These are phyloP conservation scores for Ormyrus labotus DNA, from an alignment of 2,888 invertebrate species.

Conservation along the genomic window DNA sequence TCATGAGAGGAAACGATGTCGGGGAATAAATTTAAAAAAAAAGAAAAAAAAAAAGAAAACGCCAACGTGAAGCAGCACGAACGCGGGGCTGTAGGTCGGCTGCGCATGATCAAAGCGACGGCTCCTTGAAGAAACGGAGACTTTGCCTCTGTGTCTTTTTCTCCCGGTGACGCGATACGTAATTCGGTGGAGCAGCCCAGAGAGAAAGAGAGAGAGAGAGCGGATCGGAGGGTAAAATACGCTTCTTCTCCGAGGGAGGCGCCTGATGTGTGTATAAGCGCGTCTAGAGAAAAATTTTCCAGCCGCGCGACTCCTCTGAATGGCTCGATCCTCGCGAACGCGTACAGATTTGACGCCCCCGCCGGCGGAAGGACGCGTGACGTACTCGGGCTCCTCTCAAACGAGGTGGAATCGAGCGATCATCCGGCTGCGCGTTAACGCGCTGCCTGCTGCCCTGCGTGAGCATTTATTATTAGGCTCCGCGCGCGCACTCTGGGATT, in stretches of 20 bases:
- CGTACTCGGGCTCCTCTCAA: neutral
- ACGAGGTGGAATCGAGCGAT: conserved; percentile 9
- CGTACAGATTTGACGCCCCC: too few relatives aligned
- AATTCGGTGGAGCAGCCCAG: conserved; percentile 6
- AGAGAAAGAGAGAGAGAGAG: neutral
- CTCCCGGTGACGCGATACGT: conserved; percentile 11
- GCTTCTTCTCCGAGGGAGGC: conserved; percentile 17
- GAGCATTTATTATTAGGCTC: neutral
- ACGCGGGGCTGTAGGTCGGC: neutral
- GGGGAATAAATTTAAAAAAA: too few relatives aligned
- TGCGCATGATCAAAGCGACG: conserved; percentile 10
- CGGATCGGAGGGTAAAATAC: conserved; percentile 26
- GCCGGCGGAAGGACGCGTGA: too few relatives aligned
- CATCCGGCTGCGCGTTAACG: neutral
- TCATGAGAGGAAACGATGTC: too few relatives aligned
- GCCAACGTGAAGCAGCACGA: neutral
- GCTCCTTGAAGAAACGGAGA: neutral
- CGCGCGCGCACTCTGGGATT: neutral
- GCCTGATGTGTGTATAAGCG: neutral
- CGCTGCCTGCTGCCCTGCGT: too few relatives aligned
- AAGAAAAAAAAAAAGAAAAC: neutral
- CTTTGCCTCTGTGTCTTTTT: neutral
- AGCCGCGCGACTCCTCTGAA: conserved; percentile 32
- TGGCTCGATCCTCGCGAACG: neutral
- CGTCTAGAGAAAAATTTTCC: conserved; percentile 34